A percentile compares a stretch with the other conserved stretches of the same genome.
phyloP scores from a whole-genome alignment of 2,888 invertebrate species.

The Halocaridina rubra region DNA sequence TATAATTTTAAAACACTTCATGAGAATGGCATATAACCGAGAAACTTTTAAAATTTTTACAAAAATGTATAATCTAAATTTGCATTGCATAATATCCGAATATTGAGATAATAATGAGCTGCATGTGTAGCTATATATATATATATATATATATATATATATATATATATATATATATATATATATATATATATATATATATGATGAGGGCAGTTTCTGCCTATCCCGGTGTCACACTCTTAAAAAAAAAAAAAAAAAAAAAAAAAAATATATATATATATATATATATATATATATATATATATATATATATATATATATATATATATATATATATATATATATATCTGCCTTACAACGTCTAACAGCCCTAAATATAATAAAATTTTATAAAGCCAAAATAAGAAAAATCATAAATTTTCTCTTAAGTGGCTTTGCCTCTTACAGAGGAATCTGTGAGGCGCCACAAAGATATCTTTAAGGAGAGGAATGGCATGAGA shows the following conservation, averaged over 20 bases:
- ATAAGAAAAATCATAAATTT: neutral
- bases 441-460: neutral
- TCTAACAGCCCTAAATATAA: neutral
- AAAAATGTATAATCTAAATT: neutral
- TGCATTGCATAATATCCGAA: no score
- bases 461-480: neutral
- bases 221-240: no score
- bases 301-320: neutral
- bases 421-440: neutral
- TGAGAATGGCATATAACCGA: no score
- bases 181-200: slow-evolving; percentile 7
- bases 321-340: neutral
- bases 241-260: neutral
- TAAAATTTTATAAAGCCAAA: neutral
- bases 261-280: neutral
- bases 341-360: neutral
- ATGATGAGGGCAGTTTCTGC: neutral
- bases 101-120: no score
- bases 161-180: slow-evolving; percentile 17
- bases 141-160: neutral
- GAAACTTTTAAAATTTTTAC: neutral
- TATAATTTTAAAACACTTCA: neutral
- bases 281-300: neutral
- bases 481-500: neutral
- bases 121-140: neutral